A percentile compares a stretch with the other conserved stretches of the same genome.
Conservation (phyloP, 2,888 invertebrate species). For the Hirtodrosophila duncani region DNA sequence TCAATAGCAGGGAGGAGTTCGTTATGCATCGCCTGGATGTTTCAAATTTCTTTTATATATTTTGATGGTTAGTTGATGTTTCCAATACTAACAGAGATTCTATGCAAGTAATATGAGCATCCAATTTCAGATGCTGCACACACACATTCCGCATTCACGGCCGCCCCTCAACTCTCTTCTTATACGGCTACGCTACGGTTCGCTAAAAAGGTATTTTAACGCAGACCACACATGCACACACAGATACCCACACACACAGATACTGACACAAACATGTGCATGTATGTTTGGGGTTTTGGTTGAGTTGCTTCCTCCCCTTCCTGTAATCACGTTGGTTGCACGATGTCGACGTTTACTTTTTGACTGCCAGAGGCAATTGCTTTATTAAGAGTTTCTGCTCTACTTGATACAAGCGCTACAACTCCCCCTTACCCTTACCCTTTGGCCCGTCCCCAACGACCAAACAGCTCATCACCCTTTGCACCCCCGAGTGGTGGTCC, state of each 20-base stretch:
- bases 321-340: constrained; percentile 67
- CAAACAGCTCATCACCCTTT: constrained; percentile 24
- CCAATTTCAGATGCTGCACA: too few species aligned
- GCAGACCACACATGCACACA: constrained; percentile 23
- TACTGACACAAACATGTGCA: too few species aligned
- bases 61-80: too few species aligned
- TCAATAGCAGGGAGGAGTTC: too few species aligned
- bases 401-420: constrained; percentile 60
- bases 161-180: too few species aligned
- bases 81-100: too few species aligned
- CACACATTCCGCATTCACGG: too few species aligned
- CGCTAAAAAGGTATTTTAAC: constrained; percentile 27
- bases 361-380: constrained; percentile 77
- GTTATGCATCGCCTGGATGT: too few species aligned
- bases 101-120: too few species aligned
- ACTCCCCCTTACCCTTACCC: not conserved
- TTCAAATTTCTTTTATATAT: too few species aligned
- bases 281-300: constrained; percentile 45
- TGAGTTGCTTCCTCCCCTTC: not conserved
- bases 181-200: too few species aligned
- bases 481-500: constrained; percentile 34
- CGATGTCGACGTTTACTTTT: constrained; percentile 72
- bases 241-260: constrained; percentile 26
- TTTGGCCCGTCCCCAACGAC: not conserved
- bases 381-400: constrained; percentile 77